These are phyloP conservation scores for Pogonocherus hispidulus DNA, from an alignment of 2,888 invertebrate genomes.

Conservation along the genomic window DNA sequence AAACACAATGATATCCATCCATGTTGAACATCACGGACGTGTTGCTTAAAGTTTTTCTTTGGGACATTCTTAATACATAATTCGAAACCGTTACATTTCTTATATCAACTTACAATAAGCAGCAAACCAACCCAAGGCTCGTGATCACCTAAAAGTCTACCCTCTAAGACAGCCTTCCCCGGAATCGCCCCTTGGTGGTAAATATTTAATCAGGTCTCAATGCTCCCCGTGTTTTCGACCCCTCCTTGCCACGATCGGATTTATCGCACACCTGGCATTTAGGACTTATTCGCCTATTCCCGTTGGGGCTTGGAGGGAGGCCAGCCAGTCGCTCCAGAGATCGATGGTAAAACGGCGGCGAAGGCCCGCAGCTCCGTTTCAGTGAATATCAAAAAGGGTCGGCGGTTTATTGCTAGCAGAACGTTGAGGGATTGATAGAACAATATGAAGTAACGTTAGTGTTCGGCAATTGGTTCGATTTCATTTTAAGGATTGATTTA, in stretches of 20 bases:
- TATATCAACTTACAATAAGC: too few species aligned
- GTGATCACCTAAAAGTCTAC: background rate
- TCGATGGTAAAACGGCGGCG: constrained; percentile 5
- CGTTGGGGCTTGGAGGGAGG: background rate
- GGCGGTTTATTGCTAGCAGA: too few species aligned
- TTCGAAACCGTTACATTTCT: too few species aligned
- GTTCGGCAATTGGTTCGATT: background rate
- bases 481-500: background rate
- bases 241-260: constrained; percentile 19
- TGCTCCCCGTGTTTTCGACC: background rate
- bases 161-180: background rate
- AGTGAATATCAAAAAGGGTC: background rate
- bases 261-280: constrained; percentile 28
- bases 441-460: background rate
- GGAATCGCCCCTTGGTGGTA: background rate
- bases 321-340: constrained; percentile 12
- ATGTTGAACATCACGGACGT: too few species aligned
- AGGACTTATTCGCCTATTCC: background rate
- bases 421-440: too few species aligned
- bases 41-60: too few species aligned
- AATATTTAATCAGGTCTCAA: constrained; percentile 17
- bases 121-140: too few species aligned
- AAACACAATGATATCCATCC: too few species aligned
- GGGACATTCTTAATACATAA: too few species aligned
- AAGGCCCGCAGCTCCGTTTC: background rate